phyloP scores from a whole-genome alignment of 2,888 invertebrate genomes.

The Zaprionus obscuricornis region DNA sequence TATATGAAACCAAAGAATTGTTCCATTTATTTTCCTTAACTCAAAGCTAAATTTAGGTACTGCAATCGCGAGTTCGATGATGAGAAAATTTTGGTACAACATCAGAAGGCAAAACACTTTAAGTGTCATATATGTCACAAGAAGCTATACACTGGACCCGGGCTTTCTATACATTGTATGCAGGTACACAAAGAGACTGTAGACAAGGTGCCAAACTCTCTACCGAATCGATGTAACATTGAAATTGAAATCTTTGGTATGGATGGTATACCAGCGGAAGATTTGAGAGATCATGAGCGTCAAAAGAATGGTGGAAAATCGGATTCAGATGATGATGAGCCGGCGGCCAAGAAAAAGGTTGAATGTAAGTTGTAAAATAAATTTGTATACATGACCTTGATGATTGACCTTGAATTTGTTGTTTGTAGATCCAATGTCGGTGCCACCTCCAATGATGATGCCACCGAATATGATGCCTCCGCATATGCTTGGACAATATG shows the following conservation, averaged over 20 bases:
- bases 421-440: constrained; percentile 76
- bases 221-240: constrained; percentile 98
- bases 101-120: constrained; percentile 99
- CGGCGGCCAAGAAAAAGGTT: constrained; percentile 88
- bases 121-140: constrained; percentile 99
- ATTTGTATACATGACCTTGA: not conserved
- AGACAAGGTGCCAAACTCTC: constrained; percentile 99
- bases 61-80: constrained; percentile 99
- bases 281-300: constrained; percentile 96
- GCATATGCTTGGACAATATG: constrained; percentile 85
- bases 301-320: constrained; percentile 90
- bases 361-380: constrained; percentile 67
- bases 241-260: constrained; percentile 99
- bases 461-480: constrained; percentile 86
- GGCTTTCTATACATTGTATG: constrained; percentile 99
- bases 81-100: constrained; percentile 99
- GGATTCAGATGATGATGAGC: constrained; percentile 93
- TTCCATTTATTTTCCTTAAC: constrained; percentile 72
- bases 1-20: constrained; percentile 17
- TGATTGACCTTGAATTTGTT: not conserved
- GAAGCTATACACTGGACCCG: constrained; percentile 97
- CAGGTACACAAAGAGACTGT: constrained; percentile 99
- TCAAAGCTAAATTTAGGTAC: constrained; percentile 88
- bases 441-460: constrained; percentile 86
- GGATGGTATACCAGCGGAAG: constrained; percentile 99